Conservation (phyloP, 2,888 invertebrate genomes). For the Alsophila aescularia region DNA sequence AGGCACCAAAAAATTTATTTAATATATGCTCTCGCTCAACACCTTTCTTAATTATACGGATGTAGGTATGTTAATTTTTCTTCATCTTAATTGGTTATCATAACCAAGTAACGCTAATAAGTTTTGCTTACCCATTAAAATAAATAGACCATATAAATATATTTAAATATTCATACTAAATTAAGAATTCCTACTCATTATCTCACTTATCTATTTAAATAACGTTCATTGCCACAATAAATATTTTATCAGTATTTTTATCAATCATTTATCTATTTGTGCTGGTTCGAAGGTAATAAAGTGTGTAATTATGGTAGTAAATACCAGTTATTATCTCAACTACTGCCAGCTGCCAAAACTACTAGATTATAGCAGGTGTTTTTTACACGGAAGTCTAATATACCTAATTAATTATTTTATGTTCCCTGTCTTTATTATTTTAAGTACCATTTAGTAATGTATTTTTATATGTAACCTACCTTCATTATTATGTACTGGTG, state of each 20-base stretch:
- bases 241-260: slow-evolving; percentile 12
- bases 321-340: slow-evolving; percentile 23
- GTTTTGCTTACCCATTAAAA: background rate
- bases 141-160: background rate
- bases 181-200: background rate
- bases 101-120: no score
- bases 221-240: slow-evolving; percentile 17
- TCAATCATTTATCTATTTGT: slow-evolving; percentile 13
- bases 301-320: slow-evolving; percentile 15
- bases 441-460: no score
- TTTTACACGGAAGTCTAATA: slow-evolving; percentile 16
- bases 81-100: no score
- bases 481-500: no score
- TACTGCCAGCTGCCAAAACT: slow-evolving; percentile 10
- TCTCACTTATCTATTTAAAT: slow-evolving; percentile 13
- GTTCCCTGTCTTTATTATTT: background rate
- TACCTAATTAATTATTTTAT: slow-evolving; percentile 5
- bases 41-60: no score
- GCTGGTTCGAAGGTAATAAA: slow-evolving; percentile 6
- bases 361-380: slow-evolving; percentile 13
- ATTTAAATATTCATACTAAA: background rate
- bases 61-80: no score
- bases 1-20: no score
- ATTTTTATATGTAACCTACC: no score
- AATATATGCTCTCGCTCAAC: no score